A percentile compares a stretch with the other conserved stretches of the same genome.
Evolutionary conservation across 2,888 invertebrate genomes (phyloP).

Genomic region (Acanthococcus lagerstroemiae): DNA sequence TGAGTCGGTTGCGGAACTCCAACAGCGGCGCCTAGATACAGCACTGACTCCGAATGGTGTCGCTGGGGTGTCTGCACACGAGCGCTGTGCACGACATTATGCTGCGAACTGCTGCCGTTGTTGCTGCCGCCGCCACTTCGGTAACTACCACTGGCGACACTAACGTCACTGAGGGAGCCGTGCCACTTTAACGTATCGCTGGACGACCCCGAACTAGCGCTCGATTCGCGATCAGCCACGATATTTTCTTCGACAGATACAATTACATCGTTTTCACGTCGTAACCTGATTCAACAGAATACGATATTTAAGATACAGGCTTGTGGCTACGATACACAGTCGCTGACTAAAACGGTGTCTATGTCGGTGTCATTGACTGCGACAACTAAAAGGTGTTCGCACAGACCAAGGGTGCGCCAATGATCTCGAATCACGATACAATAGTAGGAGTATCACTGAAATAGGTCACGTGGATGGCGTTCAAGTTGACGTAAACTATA

Average conservation of each 20-base stretch:
- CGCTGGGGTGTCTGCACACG: constrained; percentile 65
- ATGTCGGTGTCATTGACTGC: no score
- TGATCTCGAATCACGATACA: no score
- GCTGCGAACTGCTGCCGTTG: constrained; percentile 41
- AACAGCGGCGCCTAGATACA: constrained; percentile 46
- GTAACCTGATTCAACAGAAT: no score
- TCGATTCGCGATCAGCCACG: constrained; percentile 28
- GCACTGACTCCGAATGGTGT: constrained; percentile 65
- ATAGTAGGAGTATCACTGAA: no score
- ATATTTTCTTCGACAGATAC: constrained; percentile 35
- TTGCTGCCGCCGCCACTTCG: constrained; percentile 11
- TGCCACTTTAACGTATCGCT: constrained; percentile 73
- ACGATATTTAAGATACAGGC: no score
- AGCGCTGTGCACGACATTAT: constrained; percentile 65
- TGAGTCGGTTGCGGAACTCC: constrained; percentile 24
- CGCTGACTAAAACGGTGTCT: no score
- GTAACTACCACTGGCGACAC: constrained; percentile 36
- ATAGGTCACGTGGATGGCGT: no score
- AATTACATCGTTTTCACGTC: constrained; percentile 52
- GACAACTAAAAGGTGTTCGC: no score
- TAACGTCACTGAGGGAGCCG: constrained; percentile 34
- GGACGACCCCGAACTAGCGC: constrained; percentile 44
- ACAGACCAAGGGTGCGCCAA: no score
- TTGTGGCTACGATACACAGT: no score
- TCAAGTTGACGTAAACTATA: no score